Evolutionary conservation across 2,113 vertebrate genomes (phyloP).

Genomic region (Aythya baeri): DNA sequence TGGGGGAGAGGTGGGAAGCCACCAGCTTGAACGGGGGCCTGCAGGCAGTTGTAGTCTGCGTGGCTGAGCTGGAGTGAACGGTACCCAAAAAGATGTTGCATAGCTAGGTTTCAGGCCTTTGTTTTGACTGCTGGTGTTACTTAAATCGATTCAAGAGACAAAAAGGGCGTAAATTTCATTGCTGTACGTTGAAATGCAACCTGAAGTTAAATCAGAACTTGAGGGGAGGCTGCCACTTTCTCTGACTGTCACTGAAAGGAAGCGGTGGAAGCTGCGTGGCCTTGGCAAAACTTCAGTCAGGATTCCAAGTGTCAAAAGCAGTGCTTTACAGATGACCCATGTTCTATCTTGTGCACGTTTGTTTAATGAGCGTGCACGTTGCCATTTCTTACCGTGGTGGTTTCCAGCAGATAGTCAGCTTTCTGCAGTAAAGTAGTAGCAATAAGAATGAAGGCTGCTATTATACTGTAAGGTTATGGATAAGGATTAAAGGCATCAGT

Average conservation of each 20-base stretch:
- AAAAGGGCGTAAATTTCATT: neutral
- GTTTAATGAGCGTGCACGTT: fast-evolving
- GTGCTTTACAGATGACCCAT: neutral
- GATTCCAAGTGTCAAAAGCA: neutral
- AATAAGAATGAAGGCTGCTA: neutral
- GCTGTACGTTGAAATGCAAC: neutral
- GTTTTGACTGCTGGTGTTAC: too few relatives aligned
- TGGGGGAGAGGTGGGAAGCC: neutral
- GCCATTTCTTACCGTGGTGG: neutral
- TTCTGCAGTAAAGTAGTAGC: neutral
- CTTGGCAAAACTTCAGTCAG: neutral
- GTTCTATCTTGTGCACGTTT: neutral
- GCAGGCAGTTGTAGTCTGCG: neutral
- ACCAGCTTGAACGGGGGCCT: neutral
- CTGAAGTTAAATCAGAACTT: neutral
- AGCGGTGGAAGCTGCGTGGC: neutral
- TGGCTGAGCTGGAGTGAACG: neutral
- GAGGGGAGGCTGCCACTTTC: neutral
- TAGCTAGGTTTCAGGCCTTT: neutral
- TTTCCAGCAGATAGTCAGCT: neutral
- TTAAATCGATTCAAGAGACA: neutral
- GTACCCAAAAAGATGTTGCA: neutral
- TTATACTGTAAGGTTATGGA: neutral
- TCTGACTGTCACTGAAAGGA: neutral
- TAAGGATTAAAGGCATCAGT: neutral